Base-by-base conservation (phyloP, 2,797 vertebrate genomes). In the Phoeniculus purpureus region DNA sequence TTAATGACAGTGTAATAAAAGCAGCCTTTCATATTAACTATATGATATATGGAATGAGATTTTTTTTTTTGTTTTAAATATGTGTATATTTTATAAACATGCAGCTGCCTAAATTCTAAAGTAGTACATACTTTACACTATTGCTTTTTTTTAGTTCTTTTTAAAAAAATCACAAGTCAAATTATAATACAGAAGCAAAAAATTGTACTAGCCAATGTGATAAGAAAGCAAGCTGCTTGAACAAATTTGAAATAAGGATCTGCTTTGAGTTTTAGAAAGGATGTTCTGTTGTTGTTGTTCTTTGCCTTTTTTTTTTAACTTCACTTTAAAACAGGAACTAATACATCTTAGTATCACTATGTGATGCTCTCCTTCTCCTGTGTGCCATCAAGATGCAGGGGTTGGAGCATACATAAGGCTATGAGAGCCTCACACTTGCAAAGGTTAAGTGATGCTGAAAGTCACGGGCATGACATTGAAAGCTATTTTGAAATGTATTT, bases 51-150 rank as follows among this genome's bases (percentile, higher is more conserved):
- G 7, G 60, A 61, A 58, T 52, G 5, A 51, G 10, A 1, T 29
- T 74, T 68, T 71, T 52, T 45, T 48, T 43, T 43, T 43, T 0
- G 2, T 9, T 72, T 85, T 26, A 29, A 50, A 48, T 72, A 16
- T 21, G 3, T 48, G 4, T 19, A 1, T 3, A 26, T 84, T 68
- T 86, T 51, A 27, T 66, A 79, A 66, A 59, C 2, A 10, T 54
- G 7, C 12, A 55, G 8, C 19, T 86, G 21, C 22, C 81, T 76
- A 76, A 62, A 18, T 25, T 4, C 12, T 66, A 7, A 55, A 40
- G 6, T 48, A 55, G 8, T 62, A 7, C 1, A 1, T 72, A 27
- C 6, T 81, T 4, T 54, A 29, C 3, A 31, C 4, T 2, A 8
- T 61, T 83, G 19, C 5, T 73, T 2, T 67, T 67, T 51, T 2